Evolutionary conservation across 2,113 vertebrate genomes (phyloP).

Genomic region (Lanius collurio): DNA sequence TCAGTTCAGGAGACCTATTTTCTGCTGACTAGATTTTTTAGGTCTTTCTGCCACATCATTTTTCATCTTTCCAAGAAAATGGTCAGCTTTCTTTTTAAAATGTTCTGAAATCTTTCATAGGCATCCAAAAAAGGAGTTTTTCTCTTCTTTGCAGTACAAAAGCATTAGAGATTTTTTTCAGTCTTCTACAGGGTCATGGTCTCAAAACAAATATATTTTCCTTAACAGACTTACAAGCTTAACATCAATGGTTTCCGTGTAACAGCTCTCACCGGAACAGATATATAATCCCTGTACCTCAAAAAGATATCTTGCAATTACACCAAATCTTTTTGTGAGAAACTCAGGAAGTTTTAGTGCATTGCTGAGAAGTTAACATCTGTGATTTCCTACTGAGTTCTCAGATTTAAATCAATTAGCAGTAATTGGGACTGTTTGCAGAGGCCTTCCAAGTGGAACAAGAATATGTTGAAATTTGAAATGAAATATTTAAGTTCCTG

Average conservation of each 20-base stretch:
- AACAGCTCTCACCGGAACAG: conserved; percentile 40
- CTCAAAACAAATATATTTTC: conserved; percentile 25
- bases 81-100: background rate
- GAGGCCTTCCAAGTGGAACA: conserved; percentile 43
- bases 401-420: conserved; percentile 72
- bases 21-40: background rate
- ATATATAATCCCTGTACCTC: conserved; percentile 26
- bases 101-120: background rate
- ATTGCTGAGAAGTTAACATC: conserved; percentile 64
- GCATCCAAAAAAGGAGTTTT: background rate
- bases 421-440: conserved; percentile 56
- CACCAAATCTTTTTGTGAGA: conserved; percentile 34
- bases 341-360: conserved; percentile 56
- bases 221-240: background rate
- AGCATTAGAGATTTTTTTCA: background rate
- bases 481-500: conserved; percentile 35
- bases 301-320: conserved; percentile 54
- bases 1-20: background rate
- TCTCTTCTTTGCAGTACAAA: background rate
- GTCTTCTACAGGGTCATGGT: background rate
- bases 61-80: background rate
- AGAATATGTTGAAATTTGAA: conserved; percentile 56
- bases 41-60: background rate
- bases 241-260: background rate
- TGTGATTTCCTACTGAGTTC: conserved; percentile 66